Percentiles rank a stretch among this genome's conserved stretches.
phyloP scores from a whole-genome alignment of 2,113 vertebrate genomes.

The Hiodon alosoides region DNA sequence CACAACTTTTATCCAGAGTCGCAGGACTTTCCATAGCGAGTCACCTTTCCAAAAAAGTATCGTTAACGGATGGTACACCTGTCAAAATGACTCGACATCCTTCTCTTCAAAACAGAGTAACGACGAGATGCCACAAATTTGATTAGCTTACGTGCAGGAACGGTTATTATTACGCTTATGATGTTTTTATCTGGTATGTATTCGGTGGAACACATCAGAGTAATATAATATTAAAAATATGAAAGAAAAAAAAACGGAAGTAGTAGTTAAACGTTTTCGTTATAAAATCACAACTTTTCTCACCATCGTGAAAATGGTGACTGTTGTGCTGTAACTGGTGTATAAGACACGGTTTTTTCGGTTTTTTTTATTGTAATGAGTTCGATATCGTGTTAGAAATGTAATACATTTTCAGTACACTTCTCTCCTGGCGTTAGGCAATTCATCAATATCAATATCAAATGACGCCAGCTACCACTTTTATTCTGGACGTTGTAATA shows the following conservation, averaged over 20 bases:
- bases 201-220: not conserved
- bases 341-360: slow-evolving; percentile 29
- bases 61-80: slow-evolving; percentile 73
- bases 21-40: slow-evolving; percentile 56
- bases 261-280: too few relatives aligned
- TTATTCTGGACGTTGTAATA: not conserved
- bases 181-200: not conserved
- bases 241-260: not conserved
- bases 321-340: slow-evolving; percentile 42
- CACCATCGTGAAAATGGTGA: slow-evolving; percentile 35
- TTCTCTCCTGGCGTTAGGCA: not conserved
- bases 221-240: not conserved
- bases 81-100: slow-evolving; percentile 60
- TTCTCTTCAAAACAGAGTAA: slow-evolving; percentile 59
- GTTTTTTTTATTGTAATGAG: not conserved
- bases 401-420: not conserved
- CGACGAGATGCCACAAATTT: slow-evolving; percentile 50
- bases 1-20: slow-evolving; percentile 52
- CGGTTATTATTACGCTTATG: not conserved
- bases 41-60: slow-evolving; percentile 64
- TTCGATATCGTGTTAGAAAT: not conserved
- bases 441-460: too few relatives aligned
- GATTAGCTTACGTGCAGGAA: slow-evolving; percentile 24
- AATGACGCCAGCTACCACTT: not conserved
- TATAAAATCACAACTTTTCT: not conserved